phyloP scores from a whole-genome alignment of 2,113 vertebrate genomes.

The Oryzias curvinotus region DNA sequence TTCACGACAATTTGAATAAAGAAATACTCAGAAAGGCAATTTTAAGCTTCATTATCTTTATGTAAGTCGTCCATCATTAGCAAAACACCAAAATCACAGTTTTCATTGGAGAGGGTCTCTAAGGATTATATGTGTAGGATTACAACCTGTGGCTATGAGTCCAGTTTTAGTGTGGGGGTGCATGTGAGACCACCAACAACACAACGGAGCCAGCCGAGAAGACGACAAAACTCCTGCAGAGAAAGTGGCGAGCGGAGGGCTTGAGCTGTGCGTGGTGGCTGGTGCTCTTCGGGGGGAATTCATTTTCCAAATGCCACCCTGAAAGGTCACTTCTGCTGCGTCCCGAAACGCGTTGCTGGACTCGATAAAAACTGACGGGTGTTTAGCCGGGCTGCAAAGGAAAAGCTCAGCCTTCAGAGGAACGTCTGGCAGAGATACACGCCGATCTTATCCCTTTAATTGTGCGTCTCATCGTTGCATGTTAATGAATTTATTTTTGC shows the following conservation, averaged over 20 bases:
- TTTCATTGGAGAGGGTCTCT: too few relatives aligned
- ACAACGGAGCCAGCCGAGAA: too few relatives aligned
- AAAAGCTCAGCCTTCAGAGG: neutral
- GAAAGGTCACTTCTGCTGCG: constrained; percentile 52
- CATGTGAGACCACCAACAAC: too few relatives aligned
- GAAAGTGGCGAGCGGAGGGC: constrained; percentile 1
- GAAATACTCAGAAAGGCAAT: too few relatives aligned
- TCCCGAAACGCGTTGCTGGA: constrained; percentile 9
- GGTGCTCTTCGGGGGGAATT: constrained; percentile 25
- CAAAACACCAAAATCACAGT: too few relatives aligned
- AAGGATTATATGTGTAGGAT: too few relatives aligned
- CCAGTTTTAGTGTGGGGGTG: too few relatives aligned
- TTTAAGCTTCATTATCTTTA: too few relatives aligned
- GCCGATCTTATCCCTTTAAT: neutral
- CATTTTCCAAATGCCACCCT: constrained; percentile 42
- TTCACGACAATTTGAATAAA: too few relatives aligned
- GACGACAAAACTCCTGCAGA: neutral
- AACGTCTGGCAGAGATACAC: neutral
- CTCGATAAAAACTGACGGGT: constrained; percentile 31
- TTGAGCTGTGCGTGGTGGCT: neutral
- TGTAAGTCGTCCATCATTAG: too few relatives aligned
- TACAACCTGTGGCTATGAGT: too few relatives aligned
- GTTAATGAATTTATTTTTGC: neutral
- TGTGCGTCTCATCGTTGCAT: neutral
- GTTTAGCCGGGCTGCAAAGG: neutral